Evolutionary conservation across 2,888 invertebrate species (phyloP).

Genomic region (Deladenus siricidicola): DNA sequence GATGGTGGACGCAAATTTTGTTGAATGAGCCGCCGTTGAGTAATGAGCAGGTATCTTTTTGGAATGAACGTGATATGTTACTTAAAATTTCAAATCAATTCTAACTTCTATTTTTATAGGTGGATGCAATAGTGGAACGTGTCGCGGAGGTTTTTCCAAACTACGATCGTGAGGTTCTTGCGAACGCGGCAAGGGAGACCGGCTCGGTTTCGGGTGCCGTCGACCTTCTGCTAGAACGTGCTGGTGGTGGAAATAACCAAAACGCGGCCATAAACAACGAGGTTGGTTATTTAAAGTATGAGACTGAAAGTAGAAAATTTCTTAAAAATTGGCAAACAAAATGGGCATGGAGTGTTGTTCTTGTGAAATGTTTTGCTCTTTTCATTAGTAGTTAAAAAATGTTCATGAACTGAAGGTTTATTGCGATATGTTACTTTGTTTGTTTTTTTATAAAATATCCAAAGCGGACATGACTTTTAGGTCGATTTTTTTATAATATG

Average conservation of each 20-base stretch:
- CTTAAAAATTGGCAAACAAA: no score
- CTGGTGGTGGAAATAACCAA: neutral
- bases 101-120: conserved; percentile 3
- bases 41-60: conserved; percentile 20
- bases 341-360: no score
- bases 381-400: no score
- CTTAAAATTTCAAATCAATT: neutral
- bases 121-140: conserved; percentile 21
- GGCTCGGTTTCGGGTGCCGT: conserved; percentile 16
- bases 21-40: conserved; percentile 17
- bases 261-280: neutral
- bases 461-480: no score
- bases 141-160: conserved; percentile 26
- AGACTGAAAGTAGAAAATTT: no score
- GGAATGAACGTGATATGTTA: neutral
- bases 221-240: conserved; percentile 13
- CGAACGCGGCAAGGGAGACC: neutral
- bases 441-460: no score
- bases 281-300: neutral
- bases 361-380: no score
- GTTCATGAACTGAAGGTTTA: no score
- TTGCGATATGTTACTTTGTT: no score
- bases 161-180: neutral
- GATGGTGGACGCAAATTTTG: conserved; percentile 20
- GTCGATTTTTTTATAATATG: no score